Evolutionary conservation across 2,888 invertebrate genomes (phyloP).

Genomic region (Lepidochrysops patricia): DNA sequence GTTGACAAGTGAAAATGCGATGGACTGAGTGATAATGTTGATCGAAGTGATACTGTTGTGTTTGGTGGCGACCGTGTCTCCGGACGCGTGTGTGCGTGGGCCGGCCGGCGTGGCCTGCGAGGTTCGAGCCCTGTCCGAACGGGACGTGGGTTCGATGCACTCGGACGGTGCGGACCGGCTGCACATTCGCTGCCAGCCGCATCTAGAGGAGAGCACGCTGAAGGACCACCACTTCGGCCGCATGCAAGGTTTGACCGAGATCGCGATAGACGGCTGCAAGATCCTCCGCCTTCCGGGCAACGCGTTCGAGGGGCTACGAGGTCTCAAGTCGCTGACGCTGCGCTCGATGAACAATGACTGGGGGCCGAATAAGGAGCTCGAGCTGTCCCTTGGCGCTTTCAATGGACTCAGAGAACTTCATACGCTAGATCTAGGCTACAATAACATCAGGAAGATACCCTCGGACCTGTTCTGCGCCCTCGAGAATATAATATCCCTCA

Average conservation of each 20-base stretch:
- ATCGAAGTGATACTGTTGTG: conserved; percentile 69
- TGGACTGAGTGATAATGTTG: conserved; percentile 73
- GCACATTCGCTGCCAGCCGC: conserved; percentile 80
- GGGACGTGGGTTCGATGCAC: conserved; percentile 76
- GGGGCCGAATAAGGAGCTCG: conserved; percentile 81
- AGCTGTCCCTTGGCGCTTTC: conserved; percentile 81
- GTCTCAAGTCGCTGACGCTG: conserved; percentile 84
- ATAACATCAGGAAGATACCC: conserved; percentile 86
- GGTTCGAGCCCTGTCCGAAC: conserved; percentile 80
- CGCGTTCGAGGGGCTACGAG: conserved; percentile 85
- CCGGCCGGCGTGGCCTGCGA: conserved; percentile 72
- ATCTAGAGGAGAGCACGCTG: conserved; percentile 79
- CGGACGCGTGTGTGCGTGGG: conserved; percentile 58
- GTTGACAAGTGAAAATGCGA: conserved; percentile 66
- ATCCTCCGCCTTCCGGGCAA: conserved; percentile 83
- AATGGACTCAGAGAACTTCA: conserved; percentile 86
- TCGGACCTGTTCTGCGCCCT: conserved; percentile 86
- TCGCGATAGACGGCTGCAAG: conserved; percentile 86
- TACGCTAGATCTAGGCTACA: conserved; percentile 84
- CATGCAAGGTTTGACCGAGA: conserved; percentile 84
- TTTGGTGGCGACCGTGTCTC: conserved; percentile 71
- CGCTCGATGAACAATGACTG: conserved; percentile 87
- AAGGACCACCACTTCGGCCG: conserved; percentile 82
- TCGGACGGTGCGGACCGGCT: conserved; percentile 83
- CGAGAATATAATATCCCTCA: conserved; percentile 85